Evolutionary conservation across 2,888 invertebrate genomes (phyloP).

Genomic region (Leptothorax acervorum): DNA sequence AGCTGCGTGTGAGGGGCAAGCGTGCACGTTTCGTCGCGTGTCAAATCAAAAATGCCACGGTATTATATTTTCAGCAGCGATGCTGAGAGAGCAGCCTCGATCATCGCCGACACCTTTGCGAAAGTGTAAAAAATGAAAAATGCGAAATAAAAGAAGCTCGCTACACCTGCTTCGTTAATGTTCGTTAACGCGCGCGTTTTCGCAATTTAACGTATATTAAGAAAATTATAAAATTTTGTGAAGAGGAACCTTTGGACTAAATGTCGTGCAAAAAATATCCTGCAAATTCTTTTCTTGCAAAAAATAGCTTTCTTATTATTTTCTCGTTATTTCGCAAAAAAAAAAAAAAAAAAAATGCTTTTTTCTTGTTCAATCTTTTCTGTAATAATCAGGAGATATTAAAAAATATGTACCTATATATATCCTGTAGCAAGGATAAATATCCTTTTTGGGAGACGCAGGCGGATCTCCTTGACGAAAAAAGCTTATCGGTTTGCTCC

Average conservation of each 20-base stretch:
- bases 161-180: not conserved
- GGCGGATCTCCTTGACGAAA: not conserved
- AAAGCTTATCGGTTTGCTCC: not conserved
- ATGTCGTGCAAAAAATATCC: not conserved
- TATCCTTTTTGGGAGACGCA: not conserved
- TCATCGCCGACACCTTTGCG: not conserved
- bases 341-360: too few relatives aligned
- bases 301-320: not conserved
- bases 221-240: not conserved
- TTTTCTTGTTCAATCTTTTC: not conserved
- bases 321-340: not conserved
- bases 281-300: not conserved
- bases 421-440: not conserved
- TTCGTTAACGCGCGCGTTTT: not conserved
- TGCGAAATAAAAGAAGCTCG: not conserved
- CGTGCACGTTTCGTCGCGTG: not conserved
- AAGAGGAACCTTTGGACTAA: too few relatives aligned
- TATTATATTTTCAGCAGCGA: not conserved
- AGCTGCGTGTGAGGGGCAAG: not conserved
- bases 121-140: not conserved
- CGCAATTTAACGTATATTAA: not conserved
- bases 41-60: constrained; percentile 4
- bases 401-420: not conserved
- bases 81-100: not conserved
- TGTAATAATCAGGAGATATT: not conserved